Base-by-base conservation (phyloP, 2,888 invertebrate genomes). In the Penaeus monodon region DNA sequence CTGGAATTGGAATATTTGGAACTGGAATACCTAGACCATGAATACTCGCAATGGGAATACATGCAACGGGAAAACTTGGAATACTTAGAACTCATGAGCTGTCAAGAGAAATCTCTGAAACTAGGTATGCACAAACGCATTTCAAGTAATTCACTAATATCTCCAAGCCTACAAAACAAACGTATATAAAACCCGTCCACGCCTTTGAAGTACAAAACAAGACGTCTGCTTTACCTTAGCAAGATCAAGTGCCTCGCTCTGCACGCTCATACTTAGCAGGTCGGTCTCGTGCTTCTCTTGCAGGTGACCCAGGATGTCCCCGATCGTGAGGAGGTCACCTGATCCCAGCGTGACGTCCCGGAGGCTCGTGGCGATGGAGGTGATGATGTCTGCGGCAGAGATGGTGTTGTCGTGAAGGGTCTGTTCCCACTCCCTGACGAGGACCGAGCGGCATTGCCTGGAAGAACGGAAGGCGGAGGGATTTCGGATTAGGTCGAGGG, bases 381-480 rank as follows among this genome's bases (percentile, higher is more conserved):
- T 78, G 17, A 84, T 33, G 77, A 68, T 33, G 29, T 84, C 66
- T 2, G 78, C 84, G 6, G 84, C 84, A 8, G 84, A 57, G 24
- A 79, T 27, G 57, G 78, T 84, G 8, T 78, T 63, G 29, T 24
- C 65, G 22, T 65, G 27, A 8, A 76, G 49, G 3, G 57, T 49
- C 29, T 65, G 64, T 68, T 77, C 49, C 84, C 78, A 78, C n/a
- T 68, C 78, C 24, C 29, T n/a, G 63, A 84, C 68, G 22, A 29
- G 20, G 22, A 84, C 77, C 7, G 84, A 57, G 8, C 70, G 68
- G n/a, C 84, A 84, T 29, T 68, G 65, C 78, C 84, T 84, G 78
- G 6, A 76, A 44, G 38, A 14, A 17, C 8, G 20, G n/a, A 3
- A 10, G 33, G 8, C 24, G 2, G 33, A 6, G 24, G 10, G 6